Base-by-base conservation (phyloP, 2,113 vertebrate genomes). In the Anas platyrhynchos region DNA sequence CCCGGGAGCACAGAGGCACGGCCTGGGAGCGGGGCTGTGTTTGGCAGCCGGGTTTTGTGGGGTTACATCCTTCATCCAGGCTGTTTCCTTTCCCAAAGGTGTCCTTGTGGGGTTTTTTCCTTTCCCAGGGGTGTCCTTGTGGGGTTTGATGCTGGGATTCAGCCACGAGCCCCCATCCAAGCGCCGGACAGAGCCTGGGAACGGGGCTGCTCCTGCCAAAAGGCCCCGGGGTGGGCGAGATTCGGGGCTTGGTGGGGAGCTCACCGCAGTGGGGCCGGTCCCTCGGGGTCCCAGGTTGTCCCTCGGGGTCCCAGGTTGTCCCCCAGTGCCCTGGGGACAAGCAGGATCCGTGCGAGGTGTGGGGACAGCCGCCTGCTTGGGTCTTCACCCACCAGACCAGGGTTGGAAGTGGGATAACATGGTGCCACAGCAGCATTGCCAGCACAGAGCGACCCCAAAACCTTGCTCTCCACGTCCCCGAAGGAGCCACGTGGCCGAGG, bases 131-230 rank as follows among this genome's bases (percentile, higher is more conserved):
- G 55, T 10, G 11, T 5, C 55, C 59, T 41, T 1, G 65, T 20
- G 12, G 8, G 4, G 4, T 34, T n/a, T 55, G 23, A 26, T 38
- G 8, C 3, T 50, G 43, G 3, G 2, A 18, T 31, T 36, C 1
- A 7, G 43, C 27, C 32, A 8, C 16, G 18, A 50, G 32, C 16
- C 46, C 15, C 17, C 5, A 0, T 25, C 31, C 56, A 16, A 43
- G 32, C 2, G 22, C 48, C 1, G 5, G 31, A 7, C 0, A 1
- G 31, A 81, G 17, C 55, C 29, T 56, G 4, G 4, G 34, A 31
- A 41, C 4, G 27, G 34, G 67, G 43, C n/a, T 58, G 0, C 0
- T 27, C 17, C 79, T 25, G 26, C 26, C 52, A 9, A 29, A 43
- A 29, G 29, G 38, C 26, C 20, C 8, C 29, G 0, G 9, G 22